phyloP scores from a whole-genome alignment of 1,140 invertebrate genomes.

The Drosophila murphyi region DNA sequence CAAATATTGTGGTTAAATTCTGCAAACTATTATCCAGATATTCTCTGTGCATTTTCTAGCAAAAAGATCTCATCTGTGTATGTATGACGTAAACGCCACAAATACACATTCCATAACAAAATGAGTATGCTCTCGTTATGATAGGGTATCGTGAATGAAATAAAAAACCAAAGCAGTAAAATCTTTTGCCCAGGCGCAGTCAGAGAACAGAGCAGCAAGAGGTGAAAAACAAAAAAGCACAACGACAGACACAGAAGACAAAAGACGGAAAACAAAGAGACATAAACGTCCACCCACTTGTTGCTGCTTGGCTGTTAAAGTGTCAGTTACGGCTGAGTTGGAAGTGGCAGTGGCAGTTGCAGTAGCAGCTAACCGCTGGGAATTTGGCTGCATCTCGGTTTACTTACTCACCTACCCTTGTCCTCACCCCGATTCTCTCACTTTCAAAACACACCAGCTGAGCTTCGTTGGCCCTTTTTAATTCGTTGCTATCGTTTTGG shows the following conservation, averaged over 20 bases:
- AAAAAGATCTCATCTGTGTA: no score
- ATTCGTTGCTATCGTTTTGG: conserved; percentile 33
- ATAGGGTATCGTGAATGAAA: conserved; percentile 41
- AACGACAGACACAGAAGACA: conserved; percentile 4
- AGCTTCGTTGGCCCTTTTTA: conserved; percentile 35
- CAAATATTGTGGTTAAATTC: no score
- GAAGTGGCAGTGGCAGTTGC: conserved; percentile 9
- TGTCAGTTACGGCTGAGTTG: conserved; percentile 62
- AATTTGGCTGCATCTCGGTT: conserved; percentile 32
- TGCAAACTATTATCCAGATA: no score
- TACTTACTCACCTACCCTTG: conserved; percentile 1
- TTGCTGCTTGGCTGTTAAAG: conserved; percentile 71
- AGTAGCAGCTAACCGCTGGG: conserved; percentile 24
- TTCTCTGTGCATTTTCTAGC: no score
- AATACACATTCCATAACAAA: neutral
- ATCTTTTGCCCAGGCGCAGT: conserved; percentile 9
- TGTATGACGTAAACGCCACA: no score
- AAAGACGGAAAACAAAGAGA: conserved; percentile 70
- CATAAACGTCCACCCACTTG: conserved; percentile 82
- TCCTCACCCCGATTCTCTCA: neutral
- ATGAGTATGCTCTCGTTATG: neutral
- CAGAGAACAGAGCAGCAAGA: neutral
- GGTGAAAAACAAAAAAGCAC: neutral
- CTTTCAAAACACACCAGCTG: no score
- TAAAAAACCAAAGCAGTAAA: conserved; percentile 58